Conservation (phyloP, 2,797 vertebrate species). For the Acanthiza pusilla region DNA sequence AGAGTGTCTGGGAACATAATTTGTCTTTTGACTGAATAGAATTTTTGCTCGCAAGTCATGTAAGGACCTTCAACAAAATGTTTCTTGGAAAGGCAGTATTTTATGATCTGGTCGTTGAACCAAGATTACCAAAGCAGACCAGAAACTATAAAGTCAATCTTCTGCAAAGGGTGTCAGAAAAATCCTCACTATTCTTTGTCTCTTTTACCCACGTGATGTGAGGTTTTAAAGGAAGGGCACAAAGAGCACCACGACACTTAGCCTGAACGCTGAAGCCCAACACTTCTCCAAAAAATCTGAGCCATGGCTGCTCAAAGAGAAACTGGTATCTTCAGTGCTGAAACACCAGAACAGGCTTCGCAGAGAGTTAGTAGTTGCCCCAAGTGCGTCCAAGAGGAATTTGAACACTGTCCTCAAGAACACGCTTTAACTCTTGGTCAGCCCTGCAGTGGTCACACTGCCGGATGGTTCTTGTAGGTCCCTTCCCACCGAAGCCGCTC, state of each 20-base stretch:
- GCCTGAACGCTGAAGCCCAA: background rate
- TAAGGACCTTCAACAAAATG: background rate
- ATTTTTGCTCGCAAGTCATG: background rate
- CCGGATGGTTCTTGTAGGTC: fast-evolving
- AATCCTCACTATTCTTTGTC: background rate
- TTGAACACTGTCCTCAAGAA: background rate
- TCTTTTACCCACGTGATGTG: background rate
- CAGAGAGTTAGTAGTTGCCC: background rate
- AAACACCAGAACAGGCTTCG: background rate
- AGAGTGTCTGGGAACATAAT: background rate
- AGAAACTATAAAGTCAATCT: background rate
- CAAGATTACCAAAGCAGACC: background rate
- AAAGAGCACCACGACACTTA: background rate
- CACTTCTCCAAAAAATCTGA: background rate
- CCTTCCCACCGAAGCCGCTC: background rate
- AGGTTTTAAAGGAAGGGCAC: background rate
- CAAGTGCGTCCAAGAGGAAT: background rate
- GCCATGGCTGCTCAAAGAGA: background rate
- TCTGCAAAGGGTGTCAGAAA: background rate
- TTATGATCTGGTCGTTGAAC: background rate
- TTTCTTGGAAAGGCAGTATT: background rate
- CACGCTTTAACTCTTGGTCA: fast-evolving
- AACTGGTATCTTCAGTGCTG: background rate
- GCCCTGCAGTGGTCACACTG: background rate
- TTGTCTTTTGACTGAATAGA: background rate